Evolutionary conservation across 2,113 vertebrate genomes (phyloP).

Genomic region (Fulmarus glacialis): DNA sequence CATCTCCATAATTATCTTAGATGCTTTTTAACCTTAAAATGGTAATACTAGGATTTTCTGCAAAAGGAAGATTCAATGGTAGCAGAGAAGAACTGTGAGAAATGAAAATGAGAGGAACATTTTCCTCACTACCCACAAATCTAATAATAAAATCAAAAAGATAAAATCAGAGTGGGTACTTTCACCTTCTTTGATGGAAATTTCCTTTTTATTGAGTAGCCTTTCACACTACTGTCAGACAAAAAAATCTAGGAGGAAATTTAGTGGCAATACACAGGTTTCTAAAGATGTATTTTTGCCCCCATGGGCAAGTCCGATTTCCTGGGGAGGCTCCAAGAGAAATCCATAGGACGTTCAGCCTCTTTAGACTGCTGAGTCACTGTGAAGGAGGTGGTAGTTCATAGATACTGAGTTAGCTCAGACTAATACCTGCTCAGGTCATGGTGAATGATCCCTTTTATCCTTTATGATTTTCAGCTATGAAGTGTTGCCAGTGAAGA

Average conservation of each 20-base stretch:
- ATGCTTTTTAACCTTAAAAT: background rate
- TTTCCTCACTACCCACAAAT: background rate
- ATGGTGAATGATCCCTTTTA: background rate
- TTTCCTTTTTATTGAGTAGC: background rate
- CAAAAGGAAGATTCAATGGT: background rate
- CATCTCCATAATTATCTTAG: background rate
- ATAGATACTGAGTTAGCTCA: background rate
- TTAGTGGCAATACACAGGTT: background rate
- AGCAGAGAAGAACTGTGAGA: background rate
- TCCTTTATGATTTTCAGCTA: background rate
- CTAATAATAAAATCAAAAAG: background rate
- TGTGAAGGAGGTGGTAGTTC: background rate
- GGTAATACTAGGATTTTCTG: background rate
- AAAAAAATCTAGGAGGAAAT: background rate
- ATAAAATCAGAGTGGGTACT: background rate
- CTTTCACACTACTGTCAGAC: background rate
- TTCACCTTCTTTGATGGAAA: background rate
- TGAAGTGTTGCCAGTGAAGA: background rate
- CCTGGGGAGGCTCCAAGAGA: background rate
- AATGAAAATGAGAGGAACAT: background rate
- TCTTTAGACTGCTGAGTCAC: background rate
- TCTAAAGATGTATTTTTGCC: background rate
- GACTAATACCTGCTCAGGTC: background rate
- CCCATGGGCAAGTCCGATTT: background rate
- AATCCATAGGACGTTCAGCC: accelerated